These are phyloP conservation scores for Spheniscus mendiculus DNA, from an alignment of 2,113 vertebrate genomes.

Conservation along the genomic window DNA sequence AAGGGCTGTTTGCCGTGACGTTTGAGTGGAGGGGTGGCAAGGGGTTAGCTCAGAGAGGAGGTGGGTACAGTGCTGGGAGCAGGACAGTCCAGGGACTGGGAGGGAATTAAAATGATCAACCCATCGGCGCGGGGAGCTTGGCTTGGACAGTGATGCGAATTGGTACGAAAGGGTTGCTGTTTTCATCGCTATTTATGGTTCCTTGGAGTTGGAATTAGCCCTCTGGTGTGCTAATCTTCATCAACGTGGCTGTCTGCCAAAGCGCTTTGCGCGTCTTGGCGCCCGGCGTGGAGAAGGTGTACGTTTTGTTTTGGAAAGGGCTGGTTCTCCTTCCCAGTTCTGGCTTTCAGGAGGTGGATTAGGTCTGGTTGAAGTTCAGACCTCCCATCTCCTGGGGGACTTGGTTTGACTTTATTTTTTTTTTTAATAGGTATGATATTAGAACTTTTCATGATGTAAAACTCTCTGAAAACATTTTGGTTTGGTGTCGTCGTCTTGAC, in stretches of 20 bases:
- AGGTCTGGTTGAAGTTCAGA: background rate
- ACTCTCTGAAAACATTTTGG: background rate
- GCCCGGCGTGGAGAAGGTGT: accelerated
- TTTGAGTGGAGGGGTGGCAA: background rate
- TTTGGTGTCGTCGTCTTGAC: background rate
- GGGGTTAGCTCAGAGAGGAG: too few relatives aligned
- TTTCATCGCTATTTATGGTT: background rate
- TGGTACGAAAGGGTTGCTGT: background rate
- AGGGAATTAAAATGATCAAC: background rate
- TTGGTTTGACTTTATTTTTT: background rate
- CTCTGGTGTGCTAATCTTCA: background rate
- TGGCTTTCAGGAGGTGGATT: background rate
- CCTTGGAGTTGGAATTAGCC: background rate
- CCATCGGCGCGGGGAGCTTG: background rate
- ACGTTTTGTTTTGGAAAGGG: accelerated
- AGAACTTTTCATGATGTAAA: background rate
- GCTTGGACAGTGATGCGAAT: accelerated
- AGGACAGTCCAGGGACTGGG: background rate
- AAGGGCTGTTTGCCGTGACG: background rate
- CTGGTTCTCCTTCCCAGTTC: background rate
- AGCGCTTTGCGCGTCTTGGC: accelerated
- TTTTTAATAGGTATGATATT: too few relatives aligned
- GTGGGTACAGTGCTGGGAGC: background rate
- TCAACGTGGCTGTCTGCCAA: background rate
- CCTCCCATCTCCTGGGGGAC: background rate